Evolutionary conservation across 1,140 invertebrate genomes (phyloP).

Genomic region (Maconellicoccus hirsutus): DNA sequence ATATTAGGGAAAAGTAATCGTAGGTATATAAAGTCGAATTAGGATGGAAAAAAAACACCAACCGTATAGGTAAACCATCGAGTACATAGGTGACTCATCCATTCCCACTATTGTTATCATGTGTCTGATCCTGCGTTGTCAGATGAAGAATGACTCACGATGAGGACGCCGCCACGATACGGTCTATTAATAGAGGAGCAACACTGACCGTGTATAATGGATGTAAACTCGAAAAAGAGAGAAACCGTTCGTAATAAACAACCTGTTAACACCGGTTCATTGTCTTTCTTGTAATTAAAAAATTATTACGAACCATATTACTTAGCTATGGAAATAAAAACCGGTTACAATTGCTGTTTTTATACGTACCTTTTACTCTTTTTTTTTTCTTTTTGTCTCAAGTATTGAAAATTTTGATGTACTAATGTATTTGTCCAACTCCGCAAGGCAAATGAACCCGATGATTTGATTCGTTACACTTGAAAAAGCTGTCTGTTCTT

Average conservation of each 20-base stretch:
- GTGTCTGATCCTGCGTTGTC: slow-evolving; percentile 17
- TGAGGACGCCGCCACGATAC: slow-evolving; percentile 8
- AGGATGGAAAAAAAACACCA: no score
- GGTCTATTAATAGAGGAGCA: slow-evolving; percentile 15
- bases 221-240: neutral
- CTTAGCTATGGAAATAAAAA: neutral
- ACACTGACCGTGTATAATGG: slow-evolving; percentile 21
- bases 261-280: slow-evolving; percentile 21
- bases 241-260: slow-evolving; percentile 14
- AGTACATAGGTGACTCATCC: slow-evolving; percentile 6
- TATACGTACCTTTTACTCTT: no score
- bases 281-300: slow-evolving; percentile 21
- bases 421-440: no score
- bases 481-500: no score
- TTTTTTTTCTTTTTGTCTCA: no score
- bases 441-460: no score
- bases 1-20: slow-evolving; percentile 6
- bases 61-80: no score
- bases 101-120: slow-evolving; percentile 19
- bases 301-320: slow-evolving; percentile 6
- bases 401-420: no score
- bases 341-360: neutral
- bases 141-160: slow-evolving; percentile 19
- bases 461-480: no score
- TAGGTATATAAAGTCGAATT: neutral